Conservation (phyloP, 2,888 invertebrate species). For the Panopea generosa region DNA sequence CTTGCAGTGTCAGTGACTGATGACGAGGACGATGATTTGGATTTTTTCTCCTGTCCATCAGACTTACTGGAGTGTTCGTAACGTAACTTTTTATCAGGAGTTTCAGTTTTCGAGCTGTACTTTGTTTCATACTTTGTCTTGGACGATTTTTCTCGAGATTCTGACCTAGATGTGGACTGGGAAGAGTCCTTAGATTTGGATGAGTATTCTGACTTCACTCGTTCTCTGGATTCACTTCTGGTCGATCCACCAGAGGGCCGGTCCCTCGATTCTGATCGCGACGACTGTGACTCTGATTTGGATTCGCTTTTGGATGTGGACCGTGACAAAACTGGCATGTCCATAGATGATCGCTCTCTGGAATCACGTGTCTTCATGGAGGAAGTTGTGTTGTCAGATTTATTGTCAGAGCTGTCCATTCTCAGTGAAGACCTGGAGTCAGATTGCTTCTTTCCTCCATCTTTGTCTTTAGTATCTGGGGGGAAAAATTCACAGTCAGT, state of each 20-base stretch:
- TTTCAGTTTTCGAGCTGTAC: constrained; percentile 29
- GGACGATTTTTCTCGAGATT: constrained; percentile 33
- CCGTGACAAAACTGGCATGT: constrained; percentile 51
- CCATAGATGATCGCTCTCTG: constrained; percentile 25
- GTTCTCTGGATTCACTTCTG: constrained; percentile 42
- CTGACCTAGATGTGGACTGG: constrained; percentile 24
- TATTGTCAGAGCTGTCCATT: not conserved
- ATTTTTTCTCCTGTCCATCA: constrained; percentile 40
- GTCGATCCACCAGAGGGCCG: constrained; percentile 17
- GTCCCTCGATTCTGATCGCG: constrained; percentile 38
- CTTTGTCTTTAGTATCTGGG: not conserved
- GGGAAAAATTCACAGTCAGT: not conserved
- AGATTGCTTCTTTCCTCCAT: not conserved
- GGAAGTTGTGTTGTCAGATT: not conserved
- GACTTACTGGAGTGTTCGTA: constrained; percentile 33
- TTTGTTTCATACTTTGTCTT: constrained; percentile 41
- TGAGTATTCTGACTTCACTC: constrained; percentile 32
- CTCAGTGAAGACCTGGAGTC: not conserved
- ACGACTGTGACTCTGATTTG: constrained; percentile 17
- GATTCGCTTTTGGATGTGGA: constrained; percentile 37
- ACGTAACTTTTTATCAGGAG: constrained; percentile 54
- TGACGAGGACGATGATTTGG: constrained; percentile 19
- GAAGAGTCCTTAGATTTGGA: constrained; percentile 49
- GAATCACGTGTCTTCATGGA: constrained; percentile 40
- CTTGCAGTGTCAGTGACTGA: constrained; percentile 12